A percentile compares a stretch with the other conserved stretches of the same genome.
These are phyloP conservation scores for Rhamnusium bicolor DNA, from an alignment of 2,888 invertebrate genomes.

Conservation along the genomic window DNA sequence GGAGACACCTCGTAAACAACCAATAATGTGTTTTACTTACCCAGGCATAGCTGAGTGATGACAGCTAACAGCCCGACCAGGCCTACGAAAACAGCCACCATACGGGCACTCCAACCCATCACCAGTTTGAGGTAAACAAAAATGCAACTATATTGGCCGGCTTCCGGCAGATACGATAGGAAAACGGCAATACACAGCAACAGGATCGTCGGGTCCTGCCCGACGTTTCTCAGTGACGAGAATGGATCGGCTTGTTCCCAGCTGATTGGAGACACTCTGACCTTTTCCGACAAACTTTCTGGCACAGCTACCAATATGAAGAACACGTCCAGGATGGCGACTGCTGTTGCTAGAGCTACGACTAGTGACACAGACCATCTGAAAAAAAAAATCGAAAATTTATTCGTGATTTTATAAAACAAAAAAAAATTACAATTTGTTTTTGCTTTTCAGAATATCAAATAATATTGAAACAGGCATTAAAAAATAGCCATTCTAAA, in stretches of 20 bases:
- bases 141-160: constrained; percentile 99
- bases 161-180: constrained; percentile 97
- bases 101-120: constrained; percentile 95
- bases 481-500: no score
- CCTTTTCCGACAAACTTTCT: constrained; percentile 96
- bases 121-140: constrained; percentile 98
- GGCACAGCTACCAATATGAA: constrained; percentile 99
- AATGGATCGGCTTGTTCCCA: constrained; percentile 99
- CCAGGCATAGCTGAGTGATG: constrained; percentile 91
- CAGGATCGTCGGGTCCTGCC: constrained; percentile 95
- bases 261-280: constrained; percentile 85
- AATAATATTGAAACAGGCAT: no score
- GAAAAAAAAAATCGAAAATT: background rate
- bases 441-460: no score
- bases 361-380: constrained; percentile 82
- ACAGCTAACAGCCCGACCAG: constrained; percentile 97
- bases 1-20: no score
- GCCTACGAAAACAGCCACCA: constrained; percentile 98
- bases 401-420: no score
- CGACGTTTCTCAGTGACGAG: constrained; percentile 91
- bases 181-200: constrained; percentile 98
- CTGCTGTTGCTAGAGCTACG: constrained; percentile 95
- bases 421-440: no score
- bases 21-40: constrained; percentile 62
- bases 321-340: constrained; percentile 96